Evolutionary conservation across 2,797 vertebrate genomes (phyloP).

Genomic region (Alosa sapidissima): DNA sequence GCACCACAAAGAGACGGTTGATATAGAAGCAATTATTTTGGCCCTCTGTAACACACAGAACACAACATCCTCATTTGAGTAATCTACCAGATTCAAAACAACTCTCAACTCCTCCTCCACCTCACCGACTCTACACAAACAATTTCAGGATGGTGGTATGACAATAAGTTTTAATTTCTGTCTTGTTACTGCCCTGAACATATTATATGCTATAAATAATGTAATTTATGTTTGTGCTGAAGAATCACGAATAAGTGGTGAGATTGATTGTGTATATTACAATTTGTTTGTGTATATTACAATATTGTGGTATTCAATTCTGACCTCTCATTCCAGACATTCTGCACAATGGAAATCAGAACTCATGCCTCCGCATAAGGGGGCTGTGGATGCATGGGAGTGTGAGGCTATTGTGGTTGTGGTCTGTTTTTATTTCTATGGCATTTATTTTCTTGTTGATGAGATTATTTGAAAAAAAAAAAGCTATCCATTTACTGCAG

Average conservation of each 20-base stretch:
- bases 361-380: not conserved
- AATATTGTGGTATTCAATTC: not conserved
- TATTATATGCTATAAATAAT: not conserved
- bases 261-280: not conserved
- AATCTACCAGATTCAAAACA: not conserved
- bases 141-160: not conserved
- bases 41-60: not conserved
- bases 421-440: too few relatives aligned
- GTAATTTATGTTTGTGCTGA: not conserved
- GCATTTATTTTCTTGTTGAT: too few relatives aligned
- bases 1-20: not conserved
- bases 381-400: not conserved
- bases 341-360: not conserved
- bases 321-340: not conserved
- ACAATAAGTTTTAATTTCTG: slow-evolving; percentile 8
- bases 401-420: too few relatives aligned
- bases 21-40: not conserved
- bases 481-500: too few relatives aligned
- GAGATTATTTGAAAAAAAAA: too few relatives aligned
- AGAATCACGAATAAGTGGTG: not conserved
- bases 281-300: not conserved
- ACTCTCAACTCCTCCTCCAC: not conserved
- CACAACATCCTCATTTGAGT: not conserved
- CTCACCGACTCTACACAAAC: not conserved
- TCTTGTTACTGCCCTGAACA: not conserved